Base-by-base conservation (phyloP, 2,888 invertebrate species). In the Hypomecis atomaria region DNA sequence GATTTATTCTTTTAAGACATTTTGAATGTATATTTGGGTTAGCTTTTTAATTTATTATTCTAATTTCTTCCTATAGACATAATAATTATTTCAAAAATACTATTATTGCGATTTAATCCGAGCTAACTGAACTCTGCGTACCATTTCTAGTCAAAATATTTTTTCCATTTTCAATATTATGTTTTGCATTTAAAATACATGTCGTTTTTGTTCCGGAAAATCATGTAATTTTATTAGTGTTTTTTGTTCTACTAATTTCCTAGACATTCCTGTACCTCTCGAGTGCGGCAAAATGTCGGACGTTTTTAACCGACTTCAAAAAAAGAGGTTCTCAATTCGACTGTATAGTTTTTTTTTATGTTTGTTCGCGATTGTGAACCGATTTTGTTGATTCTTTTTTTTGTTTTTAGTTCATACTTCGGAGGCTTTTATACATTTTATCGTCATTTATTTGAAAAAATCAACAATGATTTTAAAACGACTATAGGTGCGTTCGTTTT, bases 111-210 rank as follows among this genome's bases (percentile, higher is more conserved):
- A 5, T n/a, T 0, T 40, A 38, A 11, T 13, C 13, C 37, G 4
- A 52, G 8, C 13, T 5, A 49, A 37, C 3, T 34, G 40, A 40
- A 75, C 70, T 73, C 70, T 64, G 71, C 73, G 75, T 72, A 72
- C 76, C 52, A 52, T 75, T 73, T 83, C 83, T 84, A 83, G 82
- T 83, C 84, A 83, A 79, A 72, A 71, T 73, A 62, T 70, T 70
- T 74, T 71, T 71, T 66, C 57, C 66, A 65, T 70, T 70, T 23
- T 66, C 66, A 61, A 69, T 67, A 70, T 71, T 64, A 55, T 62
- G 70, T 43, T 56, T 69, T 76, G 79, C 79, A 78, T 78, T 78
- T 78, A 78, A 66, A 59, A 43, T 49, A 59, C 45, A 65, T 43
- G 36, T 47, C 38, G 36, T 47, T 49, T 54, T 45, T 52, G 11